These are phyloP conservation scores for Entelurus aequoreus DNA, from an alignment of 2,113 vertebrate species.

Conservation along the genomic window DNA sequence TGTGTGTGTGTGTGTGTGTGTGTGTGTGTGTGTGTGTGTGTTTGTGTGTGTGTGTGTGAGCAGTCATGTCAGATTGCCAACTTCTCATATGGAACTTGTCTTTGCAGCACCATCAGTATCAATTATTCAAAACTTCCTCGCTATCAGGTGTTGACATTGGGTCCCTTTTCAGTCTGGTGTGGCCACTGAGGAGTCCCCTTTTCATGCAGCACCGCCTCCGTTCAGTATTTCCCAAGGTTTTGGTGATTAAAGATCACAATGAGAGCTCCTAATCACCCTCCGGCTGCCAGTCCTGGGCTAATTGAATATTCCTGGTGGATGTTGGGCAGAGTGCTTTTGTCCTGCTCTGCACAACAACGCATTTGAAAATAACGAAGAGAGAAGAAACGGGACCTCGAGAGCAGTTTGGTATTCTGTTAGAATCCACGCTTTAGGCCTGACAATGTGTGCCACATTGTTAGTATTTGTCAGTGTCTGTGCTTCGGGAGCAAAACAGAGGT, in stretches of 20 bases:
- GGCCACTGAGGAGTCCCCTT: constrained; percentile 14
- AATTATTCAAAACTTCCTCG: constrained; percentile 35
- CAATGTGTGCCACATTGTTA: background rate
- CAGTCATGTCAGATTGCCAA: constrained; percentile 33
- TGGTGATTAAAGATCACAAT: constrained; percentile 40
- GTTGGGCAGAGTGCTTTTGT: constrained; percentile 10
- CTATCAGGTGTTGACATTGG: constrained; percentile 30
- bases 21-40: constrained; percentile 10
- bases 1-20: background rate
- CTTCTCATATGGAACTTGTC: constrained; percentile 12
- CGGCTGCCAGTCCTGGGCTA: constrained; percentile 19
- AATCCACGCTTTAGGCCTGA: background rate
- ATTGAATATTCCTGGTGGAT: constrained; percentile 32
- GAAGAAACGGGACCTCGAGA: background rate
- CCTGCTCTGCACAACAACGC: constrained; percentile 19
- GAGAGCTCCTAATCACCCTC: constrained; percentile 24
- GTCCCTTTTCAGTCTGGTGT: constrained; percentile 27
- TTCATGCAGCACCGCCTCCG: constrained; percentile 8
- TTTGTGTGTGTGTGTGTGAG: constrained; percentile 10
- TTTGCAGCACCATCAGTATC: constrained; percentile 11
- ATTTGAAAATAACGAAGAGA: constrained; percentile 13
- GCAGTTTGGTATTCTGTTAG: constrained; percentile 1
- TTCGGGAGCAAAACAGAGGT: constrained; percentile 7
- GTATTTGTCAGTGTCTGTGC: constrained; percentile 3
- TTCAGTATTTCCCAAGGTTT: constrained; percentile 15